phyloP scores from a whole-genome alignment of 2,113 vertebrate genomes.

The Camelus dromedarius region DNA sequence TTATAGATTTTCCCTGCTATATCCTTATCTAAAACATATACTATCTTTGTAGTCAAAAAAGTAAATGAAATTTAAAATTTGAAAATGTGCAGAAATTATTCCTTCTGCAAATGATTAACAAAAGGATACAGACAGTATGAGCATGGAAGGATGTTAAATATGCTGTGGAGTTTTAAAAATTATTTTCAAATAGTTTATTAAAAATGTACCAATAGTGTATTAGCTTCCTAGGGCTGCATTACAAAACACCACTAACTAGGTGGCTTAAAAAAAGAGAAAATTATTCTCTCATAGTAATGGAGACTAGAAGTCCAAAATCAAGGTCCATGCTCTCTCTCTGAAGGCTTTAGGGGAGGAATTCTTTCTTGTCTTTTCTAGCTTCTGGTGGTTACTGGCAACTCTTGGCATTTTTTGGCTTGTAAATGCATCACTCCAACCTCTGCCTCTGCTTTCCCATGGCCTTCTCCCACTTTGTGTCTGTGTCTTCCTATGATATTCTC shows the following conservation, averaged over 20 bases:
- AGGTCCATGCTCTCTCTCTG: not conserved
- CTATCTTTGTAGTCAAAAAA: not conserved
- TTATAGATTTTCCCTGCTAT: not conserved
- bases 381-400: not conserved
- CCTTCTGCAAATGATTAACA: not conserved
- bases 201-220: not conserved
- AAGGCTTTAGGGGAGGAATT: not conserved
- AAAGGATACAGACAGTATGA: not conserved
- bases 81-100: not conserved
- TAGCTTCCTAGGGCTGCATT: not conserved
- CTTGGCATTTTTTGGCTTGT: not conserved
- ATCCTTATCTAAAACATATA: not conserved
- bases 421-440: not conserved
- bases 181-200: conserved; percentile 9
- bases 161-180: not conserved
- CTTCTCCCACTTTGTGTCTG: not conserved
- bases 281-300: not conserved
- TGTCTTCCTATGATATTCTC: not conserved
- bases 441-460: not conserved
- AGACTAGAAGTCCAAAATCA: conserved; percentile 1
- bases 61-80: conserved; percentile 17
- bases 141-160: not conserved
- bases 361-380: not conserved
- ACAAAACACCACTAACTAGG: not conserved
- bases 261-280: not conserved